Conservation (phyloP, 2,797 vertebrate species). For the Setipinna tenuifilis region DNA sequence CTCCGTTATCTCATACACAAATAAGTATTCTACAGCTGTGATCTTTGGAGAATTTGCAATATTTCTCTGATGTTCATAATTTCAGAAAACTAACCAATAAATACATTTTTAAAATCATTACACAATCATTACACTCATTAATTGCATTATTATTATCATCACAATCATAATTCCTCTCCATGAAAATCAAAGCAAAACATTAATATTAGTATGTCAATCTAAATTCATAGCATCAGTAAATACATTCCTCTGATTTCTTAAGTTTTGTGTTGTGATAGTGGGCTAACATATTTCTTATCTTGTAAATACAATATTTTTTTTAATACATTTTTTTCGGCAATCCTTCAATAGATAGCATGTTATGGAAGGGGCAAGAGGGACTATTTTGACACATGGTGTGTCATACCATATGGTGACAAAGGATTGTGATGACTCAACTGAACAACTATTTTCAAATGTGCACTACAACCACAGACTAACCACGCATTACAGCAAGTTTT, state of each 20-base stretch:
- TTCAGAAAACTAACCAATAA: conserved; percentile 51
- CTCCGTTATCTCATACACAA: conserved; percentile 52
- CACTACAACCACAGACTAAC: conserved; percentile 69
- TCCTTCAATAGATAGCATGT: conserved; percentile 77
- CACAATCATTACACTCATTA: conserved; percentile 32
- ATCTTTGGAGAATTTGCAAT: conserved; percentile 54
- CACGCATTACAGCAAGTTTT: conserved; percentile 61
- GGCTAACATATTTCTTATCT: conserved; percentile 75
- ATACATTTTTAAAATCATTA: conserved; percentile 60
- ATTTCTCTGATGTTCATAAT: conserved; percentile 63
- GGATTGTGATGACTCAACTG: conserved; percentile 67
- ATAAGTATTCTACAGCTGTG: conserved; percentile 24
- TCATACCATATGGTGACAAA: conserved; percentile 56
- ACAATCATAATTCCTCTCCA: conserved; percentile 12
- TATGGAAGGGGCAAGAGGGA: conserved; percentile 65
- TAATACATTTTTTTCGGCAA: conserved; percentile 78
- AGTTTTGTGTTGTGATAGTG: conserved; percentile 57
- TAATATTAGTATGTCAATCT: neutral
- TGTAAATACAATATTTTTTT: conserved; percentile 91
- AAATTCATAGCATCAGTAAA: conserved; percentile 4
- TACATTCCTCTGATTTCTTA: conserved; percentile 51
- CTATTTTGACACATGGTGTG: conserved; percentile 69
- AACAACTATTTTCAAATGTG: conserved; percentile 57
- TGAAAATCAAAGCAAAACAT: conserved; percentile 21
- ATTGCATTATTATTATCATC: conserved; percentile 58